Evolutionary conservation across 2,113 vertebrate species (phyloP).

Genomic region (Urocitellus parryii): DNA sequence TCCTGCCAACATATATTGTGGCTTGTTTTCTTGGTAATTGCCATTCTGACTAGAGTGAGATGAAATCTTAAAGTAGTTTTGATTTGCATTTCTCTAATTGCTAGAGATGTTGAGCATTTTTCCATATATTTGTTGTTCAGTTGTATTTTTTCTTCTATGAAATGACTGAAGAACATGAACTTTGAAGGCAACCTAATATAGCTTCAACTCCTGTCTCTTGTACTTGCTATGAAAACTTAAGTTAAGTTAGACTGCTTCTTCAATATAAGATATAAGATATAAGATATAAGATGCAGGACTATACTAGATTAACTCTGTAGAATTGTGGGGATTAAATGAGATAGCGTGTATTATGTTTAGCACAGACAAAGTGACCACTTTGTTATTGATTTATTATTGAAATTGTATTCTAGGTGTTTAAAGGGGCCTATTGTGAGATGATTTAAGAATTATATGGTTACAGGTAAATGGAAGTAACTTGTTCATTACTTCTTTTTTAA

Average conservation of each 20-base stretch:
- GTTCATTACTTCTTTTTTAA: background rate
- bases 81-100: no score
- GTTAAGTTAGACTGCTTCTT: background rate
- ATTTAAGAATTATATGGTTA: background rate
- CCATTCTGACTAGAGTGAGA: no score
- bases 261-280: background rate
- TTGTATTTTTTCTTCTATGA: no score
- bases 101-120: no score
- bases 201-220: background rate
- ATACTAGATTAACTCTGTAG: background rate
- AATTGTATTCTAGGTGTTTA: constrained; percentile 25
- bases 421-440: background rate
- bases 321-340: constrained; percentile 25
- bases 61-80: no score
- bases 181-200: background rate
- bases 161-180: background rate
- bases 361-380: background rate
- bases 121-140: no score
- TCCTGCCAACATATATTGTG: no score
- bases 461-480: background rate
- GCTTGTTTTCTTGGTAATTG: no score
- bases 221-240: background rate
- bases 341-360: background rate
- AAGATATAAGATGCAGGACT: background rate
- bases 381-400: background rate